Base-by-base conservation (phyloP, 2,113 vertebrate genomes). In the Todiramphus chloris region DNA sequence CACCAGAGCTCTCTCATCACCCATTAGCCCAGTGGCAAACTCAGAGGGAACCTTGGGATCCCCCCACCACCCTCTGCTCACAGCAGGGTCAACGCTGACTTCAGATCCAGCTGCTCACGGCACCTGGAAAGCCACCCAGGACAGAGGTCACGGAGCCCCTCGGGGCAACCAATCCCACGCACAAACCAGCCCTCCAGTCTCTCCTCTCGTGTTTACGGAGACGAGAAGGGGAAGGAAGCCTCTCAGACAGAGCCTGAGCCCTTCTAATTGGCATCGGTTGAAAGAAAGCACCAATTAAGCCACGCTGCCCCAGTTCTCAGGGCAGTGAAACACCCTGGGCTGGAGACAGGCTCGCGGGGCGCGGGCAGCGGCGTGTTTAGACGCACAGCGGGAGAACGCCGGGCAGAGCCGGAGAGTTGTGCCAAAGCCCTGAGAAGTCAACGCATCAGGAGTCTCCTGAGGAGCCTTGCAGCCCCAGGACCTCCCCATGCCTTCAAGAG, bases 271-370 rank as follows among this genome's bases (percentile, higher is more conserved):
- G 93, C 90, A 78, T 13, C 3, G 21, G 37, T 9, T 93, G 88
- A 82, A 90, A 93, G 90, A 16, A 72, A 68, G 64, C 86, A 10
- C 11, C 76, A 96, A 96, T 93, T 94, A 96, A 96, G 92, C 35
- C 85, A 46, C 1, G 1, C 35, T 96, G 96, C 46, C 94, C 96
- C 93, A 95, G 92, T 96, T 96, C 92, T 58, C 96, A 97, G 85
- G 82, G 8, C 75, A 12, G 77, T 58, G 62, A 56, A n/a, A 24
- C 78, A 64, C 59, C 67, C 87, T 6, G 16, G 66, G 92, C 95
- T 21, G 56, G 64, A 58, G 66, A 12, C 50, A 60, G 68, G 46
- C 83, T 50, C 0, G 33, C 1, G 1, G 64, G 41, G 50, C 7
- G 1, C 48, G 6, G 21, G 50, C 86, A 17, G 80, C 78, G 30